A percentile compares a stretch with the other conserved stretches of the same genome.
These are phyloP conservation scores for Nothocercus nigrocapillus DNA, from an alignment of 2,113 vertebrate species.

Conservation along the genomic window DNA sequence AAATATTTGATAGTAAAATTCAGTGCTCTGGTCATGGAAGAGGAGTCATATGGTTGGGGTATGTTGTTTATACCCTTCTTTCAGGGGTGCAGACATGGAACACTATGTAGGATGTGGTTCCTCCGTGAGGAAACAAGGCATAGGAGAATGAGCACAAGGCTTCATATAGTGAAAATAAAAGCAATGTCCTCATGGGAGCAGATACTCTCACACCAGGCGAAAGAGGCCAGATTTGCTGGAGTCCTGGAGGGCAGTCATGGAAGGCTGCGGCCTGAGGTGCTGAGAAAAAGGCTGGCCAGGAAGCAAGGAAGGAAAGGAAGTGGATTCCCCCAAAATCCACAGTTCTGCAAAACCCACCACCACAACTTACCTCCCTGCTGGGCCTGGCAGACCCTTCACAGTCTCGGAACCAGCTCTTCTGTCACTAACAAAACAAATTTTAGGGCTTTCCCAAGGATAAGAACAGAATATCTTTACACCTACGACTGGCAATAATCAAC, in stretches of 20 bases:
- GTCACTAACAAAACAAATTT: neutral
- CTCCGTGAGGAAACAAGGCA: neutral
- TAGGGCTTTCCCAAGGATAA: neutral
- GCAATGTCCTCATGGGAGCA: neutral
- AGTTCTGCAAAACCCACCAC: neutral
- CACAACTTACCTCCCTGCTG: neutral
- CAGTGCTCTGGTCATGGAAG: neutral
- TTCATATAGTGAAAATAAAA: neutral
- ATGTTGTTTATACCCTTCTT: neutral
- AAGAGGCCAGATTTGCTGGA: neutral
- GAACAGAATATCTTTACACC: neutral
- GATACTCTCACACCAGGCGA: neutral
- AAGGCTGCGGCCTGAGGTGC: neutral
- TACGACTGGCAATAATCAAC: neutral
- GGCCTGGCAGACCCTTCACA: neutral
- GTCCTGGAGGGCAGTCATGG: accelerated
- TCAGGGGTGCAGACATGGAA: neutral
- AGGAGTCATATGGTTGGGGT: neutral
- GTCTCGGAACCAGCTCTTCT: neutral
- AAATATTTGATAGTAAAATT: neutral
- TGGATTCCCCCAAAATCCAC: accelerated
- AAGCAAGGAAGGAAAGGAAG: neutral
- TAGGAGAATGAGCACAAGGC: neutral
- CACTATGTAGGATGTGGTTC: neutral
- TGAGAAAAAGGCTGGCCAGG: neutral